Base-by-base conservation (phyloP, 2,888 invertebrate genomes). In the Eilema griseolum region DNA sequence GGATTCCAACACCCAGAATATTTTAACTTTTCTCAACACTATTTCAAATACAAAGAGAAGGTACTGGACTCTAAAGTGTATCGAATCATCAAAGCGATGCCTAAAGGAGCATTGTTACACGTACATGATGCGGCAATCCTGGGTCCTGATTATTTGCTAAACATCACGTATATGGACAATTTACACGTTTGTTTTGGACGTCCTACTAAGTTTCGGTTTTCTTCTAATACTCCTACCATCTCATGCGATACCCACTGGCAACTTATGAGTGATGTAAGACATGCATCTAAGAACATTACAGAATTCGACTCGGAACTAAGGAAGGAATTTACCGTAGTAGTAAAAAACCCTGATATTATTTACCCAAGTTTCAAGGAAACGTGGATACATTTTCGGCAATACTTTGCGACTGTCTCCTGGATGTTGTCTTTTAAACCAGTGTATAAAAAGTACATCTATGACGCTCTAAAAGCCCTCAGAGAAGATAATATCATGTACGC, bases 81-180 rank as follows among this genome's bases (percentile, higher is more conserved):
- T 83, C 89, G 96, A 77, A 94, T 97, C 11, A 96, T 98, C 16
- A 93, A 95, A 74, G 90, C 89, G 52, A 96, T 98, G 95, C 98
- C 98, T 0, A 98, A 98, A 91, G 98, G 97, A 5, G 97, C 96
- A 0, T 96, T 96, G 0, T 88, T 98, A 20, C 98, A 98, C 86
- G 94, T 96, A 0, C 98, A 98, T 84, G 96, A 97, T 76, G 96
- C 96, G 71, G 96, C 96, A 0, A 90, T 97, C 0, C 94, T 96
- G 26, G 96, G 96, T 10, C 92, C 96, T 0, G 96, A 97, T 74
- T 97, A 96, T 77, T 80, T 97, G 0, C 85, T 97, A 57, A 95
- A 96, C 60, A 83, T 97, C 37, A 97, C 97, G 0, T 97, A 96
- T 77, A 93, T 94, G 73, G 95, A 96, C 0, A 83, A 97, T 84